Conservation (phyloP, 2,113 vertebrate genomes). For the Gadus chalcogrammus region DNA sequence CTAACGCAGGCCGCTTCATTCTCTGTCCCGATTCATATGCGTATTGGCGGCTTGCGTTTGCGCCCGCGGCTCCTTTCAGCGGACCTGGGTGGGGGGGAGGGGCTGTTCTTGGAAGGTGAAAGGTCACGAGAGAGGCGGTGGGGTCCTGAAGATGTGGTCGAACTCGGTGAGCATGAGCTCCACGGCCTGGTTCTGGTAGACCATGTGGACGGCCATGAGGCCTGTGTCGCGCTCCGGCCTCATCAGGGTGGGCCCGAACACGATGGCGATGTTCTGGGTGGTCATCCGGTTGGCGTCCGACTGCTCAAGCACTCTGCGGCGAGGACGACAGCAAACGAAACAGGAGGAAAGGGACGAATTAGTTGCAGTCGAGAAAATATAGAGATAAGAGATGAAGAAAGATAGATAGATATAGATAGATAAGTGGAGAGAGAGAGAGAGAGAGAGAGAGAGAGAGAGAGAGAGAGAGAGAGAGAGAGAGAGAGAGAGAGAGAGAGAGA, state of each 20-base stretch:
- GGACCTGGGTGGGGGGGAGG: too few relatives aligned
- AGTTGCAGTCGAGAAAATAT: too few relatives aligned
- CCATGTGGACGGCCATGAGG: conserved; percentile 81
- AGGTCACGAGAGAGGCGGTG: conserved; percentile 42
- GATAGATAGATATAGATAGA: too few relatives aligned
- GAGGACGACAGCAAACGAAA: background rate
- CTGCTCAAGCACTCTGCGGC: conserved; percentile 78
- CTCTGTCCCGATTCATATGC: too few relatives aligned
- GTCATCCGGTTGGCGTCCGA: conserved; percentile 85
- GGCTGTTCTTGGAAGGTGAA: conserved; percentile 20
- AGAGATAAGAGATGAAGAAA: too few relatives aligned
- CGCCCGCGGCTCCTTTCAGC: too few relatives aligned
- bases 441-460: conserved; percentile 8
- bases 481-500: conserved; percentile 4
- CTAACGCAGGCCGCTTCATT: too few relatives aligned
- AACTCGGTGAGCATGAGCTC: conserved; percentile 85
- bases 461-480: conserved; percentile 7
- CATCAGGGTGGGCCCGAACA: conserved; percentile 90
- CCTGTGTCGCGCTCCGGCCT: conserved; percentile 79
- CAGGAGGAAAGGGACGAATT: background rate
- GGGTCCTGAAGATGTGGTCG: conserved; percentile 67
- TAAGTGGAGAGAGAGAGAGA: conserved; percentile 1
- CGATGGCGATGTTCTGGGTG: conserved; percentile 90
- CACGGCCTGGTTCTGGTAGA: conserved; percentile 84
- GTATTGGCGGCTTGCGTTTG: too few relatives aligned